Conservation (phyloP, 2,888 invertebrate genomes). For the Pachydiplax longipennis region DNA sequence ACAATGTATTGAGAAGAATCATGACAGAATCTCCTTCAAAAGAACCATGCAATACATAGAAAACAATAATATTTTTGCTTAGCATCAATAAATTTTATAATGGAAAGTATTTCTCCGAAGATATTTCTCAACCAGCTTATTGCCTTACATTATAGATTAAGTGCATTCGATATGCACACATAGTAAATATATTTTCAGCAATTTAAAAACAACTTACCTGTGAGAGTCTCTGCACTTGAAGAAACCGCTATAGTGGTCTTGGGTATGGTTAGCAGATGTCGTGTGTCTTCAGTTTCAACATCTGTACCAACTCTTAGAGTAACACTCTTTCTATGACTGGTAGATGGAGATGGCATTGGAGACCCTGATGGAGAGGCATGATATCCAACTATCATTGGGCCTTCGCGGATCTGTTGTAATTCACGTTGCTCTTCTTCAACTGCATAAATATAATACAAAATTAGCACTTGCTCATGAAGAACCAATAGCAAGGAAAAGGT, state of each 20-base stretch:
- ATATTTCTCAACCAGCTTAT: no score
- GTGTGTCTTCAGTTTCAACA: constrained; percentile 62
- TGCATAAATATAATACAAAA: constrained; percentile 50
- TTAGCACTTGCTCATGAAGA: not conserved
- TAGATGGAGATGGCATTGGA: constrained; percentile 47
- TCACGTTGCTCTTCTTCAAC: constrained; percentile 64
- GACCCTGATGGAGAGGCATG: constrained; percentile 16
- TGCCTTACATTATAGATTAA: no score
- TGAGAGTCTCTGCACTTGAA: constrained; percentile 79
- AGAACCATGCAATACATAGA: no score
- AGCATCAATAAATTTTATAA: no score
- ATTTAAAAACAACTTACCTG: constrained; percentile 63
- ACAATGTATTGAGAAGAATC: no score
- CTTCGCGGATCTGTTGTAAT: constrained; percentile 49
- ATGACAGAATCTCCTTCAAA: no score
- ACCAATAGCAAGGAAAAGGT: not conserved
- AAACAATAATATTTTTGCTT: no score
- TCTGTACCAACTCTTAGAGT: constrained; percentile 61
- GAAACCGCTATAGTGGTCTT: constrained; percentile 73
- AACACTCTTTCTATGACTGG: constrained; percentile 58
- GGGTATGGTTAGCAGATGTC: constrained; percentile 71
- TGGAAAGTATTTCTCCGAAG: no score
- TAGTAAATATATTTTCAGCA: no score
- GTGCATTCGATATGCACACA: no score
- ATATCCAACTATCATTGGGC: constrained; percentile 3